Evolutionary conservation across 2,797 vertebrate genomes (phyloP), one percentile per base, ranked within the genome.

Genomic region (Mastacembelus armatus): DNA sequence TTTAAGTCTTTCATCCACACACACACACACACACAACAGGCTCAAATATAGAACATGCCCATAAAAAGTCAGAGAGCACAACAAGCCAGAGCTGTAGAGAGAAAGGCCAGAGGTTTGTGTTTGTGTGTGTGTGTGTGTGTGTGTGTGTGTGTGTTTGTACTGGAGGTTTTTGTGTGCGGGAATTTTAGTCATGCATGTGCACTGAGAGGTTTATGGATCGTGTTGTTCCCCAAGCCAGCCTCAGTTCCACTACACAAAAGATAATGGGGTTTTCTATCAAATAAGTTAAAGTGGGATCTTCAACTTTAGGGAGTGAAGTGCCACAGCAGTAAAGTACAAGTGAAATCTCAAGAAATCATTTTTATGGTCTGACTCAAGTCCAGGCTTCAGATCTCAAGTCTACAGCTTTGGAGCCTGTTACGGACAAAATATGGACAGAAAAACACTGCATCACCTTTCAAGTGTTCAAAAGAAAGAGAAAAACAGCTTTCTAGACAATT

Each of bases 41-140:
- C 85, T 95, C 93, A 97, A 98, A 98, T 97, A 97, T 98, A 98
- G 97, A 98, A 98, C 97, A 98, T 98, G 96, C 94, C 97, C 97
- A 97, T 99, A 99, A 98, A 98, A 97, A 98, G 97, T 93, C 95
- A 96, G 75, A 86, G 90, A 95, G 91, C 91, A 92, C 91, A 94
- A 93, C 92, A 83, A 78, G 21, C 56, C 84, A 71, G 61, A 10
- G 21, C 77, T 74, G 7, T 3, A 68, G 54, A 87, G 90, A 89
- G 84, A 83, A 86, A 81, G 85, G 81, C 73, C 84, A 89, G 87
- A 83, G 63, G 77, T 84, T 80, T 89, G 54, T 67, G 44, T 61
- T 75, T 56, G n/a, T 64, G 11, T 51, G 65, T 83, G 59, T 72
- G 44, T 61, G 55, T 47, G 62, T 69, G 50, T 51, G 39, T 56